Evolutionary conservation across 2,888 invertebrate species (phyloP).

Genomic region (Tipula lateralis): DNA sequence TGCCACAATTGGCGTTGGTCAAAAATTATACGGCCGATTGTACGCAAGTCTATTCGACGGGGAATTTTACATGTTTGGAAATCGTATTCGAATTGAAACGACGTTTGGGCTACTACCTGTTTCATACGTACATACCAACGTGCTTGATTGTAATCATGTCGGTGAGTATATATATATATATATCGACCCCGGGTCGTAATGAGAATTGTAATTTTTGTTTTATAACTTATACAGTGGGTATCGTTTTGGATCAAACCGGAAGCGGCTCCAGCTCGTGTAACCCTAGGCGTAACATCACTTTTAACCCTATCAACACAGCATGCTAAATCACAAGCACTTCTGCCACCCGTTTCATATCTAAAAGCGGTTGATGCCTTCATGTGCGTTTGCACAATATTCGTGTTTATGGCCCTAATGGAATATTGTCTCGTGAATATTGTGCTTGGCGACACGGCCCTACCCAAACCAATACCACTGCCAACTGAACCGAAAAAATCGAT

Average conservation of each 20-base stretch:
- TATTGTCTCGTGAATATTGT: constrained; percentile 79
- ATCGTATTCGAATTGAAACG: constrained; percentile 85
- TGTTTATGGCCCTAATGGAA: constrained; percentile 91
- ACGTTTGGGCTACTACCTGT: constrained; percentile 83
- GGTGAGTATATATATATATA: constrained; percentile 52
- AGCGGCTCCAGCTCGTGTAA: constrained; percentile 88
- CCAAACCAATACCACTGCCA: constrained; percentile 45
- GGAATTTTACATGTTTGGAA: constrained; percentile 88
- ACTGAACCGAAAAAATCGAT: constrained; percentile 33
- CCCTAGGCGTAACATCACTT: constrained; percentile 84
- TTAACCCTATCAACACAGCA: constrained; percentile 87
- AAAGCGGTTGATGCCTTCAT: constrained; percentile 91
- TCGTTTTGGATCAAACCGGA: constrained; percentile 95
- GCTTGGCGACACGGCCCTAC: constrained; percentile 47
- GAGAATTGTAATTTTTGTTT: constrained; percentile 39
- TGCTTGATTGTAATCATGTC: constrained; percentile 94
- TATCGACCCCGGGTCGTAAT: background rate
- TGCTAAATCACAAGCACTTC: constrained; percentile 87
- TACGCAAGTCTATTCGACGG: constrained; percentile 87
- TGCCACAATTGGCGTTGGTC: constrained; percentile 80
- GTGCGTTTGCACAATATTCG: constrained; percentile 88
- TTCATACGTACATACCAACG: constrained; percentile 91
- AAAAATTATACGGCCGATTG: constrained; percentile 87
- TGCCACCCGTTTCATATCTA: constrained; percentile 88
- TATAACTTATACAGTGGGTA: constrained; percentile 64